A percentile compares a stretch with the other conserved stretches of the same genome.
These are phyloP conservation scores for Spodoptera picta DNA, from an alignment of 2,888 invertebrate genomes.

Conservation along the genomic window DNA sequence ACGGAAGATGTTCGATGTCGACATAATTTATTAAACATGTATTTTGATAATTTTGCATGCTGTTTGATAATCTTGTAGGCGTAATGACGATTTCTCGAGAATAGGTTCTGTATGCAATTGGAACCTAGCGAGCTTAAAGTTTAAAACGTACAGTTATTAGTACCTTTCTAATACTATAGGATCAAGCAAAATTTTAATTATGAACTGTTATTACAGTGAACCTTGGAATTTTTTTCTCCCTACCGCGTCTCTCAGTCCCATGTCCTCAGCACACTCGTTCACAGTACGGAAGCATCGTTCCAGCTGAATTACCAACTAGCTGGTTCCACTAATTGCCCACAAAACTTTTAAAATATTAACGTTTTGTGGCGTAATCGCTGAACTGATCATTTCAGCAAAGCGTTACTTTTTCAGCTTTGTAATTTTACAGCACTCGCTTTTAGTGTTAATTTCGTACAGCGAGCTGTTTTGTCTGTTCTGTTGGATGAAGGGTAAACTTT, in stretches of 20 bases:
- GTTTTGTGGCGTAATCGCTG: slow-evolving; percentile 56
- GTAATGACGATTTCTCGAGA: too few relatives aligned
- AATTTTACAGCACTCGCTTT: slow-evolving; percentile 26
- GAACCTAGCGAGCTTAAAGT: too few relatives aligned
- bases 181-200: too few relatives aligned
- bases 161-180: too few relatives aligned
- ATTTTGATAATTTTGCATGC: too few relatives aligned
- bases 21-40: too few relatives aligned
- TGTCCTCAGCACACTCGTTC: slow-evolving; percentile 35
- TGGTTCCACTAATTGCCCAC: slow-evolving; percentile 69
- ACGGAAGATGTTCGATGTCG: neutral
- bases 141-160: too few relatives aligned
- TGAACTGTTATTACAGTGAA: too few relatives aligned
- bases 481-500: too few relatives aligned
- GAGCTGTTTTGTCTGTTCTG: neutral
- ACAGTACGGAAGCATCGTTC: slow-evolving; percentile 57
- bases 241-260: slow-evolving; percentile 26
- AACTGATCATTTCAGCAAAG: slow-evolving; percentile 41
- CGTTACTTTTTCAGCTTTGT: slow-evolving; percentile 29
- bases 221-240: neutral
- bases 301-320: slow-evolving; percentile 69
- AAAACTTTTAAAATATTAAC: slow-evolving; percentile 70
- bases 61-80: too few relatives aligned
- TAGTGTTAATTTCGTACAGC: slow-evolving; percentile 14
- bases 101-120: too few relatives aligned